Conservation (phyloP, 2,888 invertebrate genomes). For the Caenorhabditis imperialis region DNA sequence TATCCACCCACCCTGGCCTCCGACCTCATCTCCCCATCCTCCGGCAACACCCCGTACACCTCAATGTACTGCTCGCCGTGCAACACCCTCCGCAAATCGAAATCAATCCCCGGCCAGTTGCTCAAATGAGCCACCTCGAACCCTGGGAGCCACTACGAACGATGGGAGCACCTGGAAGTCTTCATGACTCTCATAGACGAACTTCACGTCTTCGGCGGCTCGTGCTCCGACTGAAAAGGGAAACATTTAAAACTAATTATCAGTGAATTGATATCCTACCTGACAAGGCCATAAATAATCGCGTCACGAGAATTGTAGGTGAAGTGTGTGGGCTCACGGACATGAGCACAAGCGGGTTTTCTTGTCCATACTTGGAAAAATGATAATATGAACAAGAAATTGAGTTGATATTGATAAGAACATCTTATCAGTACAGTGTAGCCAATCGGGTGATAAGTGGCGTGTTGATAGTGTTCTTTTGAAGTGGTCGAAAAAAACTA, state of each 20-base stretch:
- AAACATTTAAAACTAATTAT: no score
- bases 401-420: conserved; percentile 15
- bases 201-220: conserved; percentile 83
- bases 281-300: conserved; percentile 91
- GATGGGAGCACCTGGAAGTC: conserved; percentile 89
- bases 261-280: no score
- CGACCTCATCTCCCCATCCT: conserved; percentile 82
- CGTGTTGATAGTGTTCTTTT: conserved; percentile 40
- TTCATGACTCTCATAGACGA: conserved; percentile 90
- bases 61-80: conserved; percentile 98
- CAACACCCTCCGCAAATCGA: conserved; percentile 81
- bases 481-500: no score
- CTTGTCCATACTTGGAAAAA: conserved; percentile 51
- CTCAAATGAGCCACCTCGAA: conserved; percentile 69
- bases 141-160: conserved; percentile 84
- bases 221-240: conserved; percentile 80
- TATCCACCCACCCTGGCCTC: conserved; percentile 85
- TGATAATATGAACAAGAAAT: conserved; percentile 5
- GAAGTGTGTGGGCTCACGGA: conserved; percentile 65
- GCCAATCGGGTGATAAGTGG: conserved; percentile 37
- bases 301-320: conserved; percentile 82
- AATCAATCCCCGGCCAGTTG: conserved; percentile 71
- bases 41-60: conserved; percentile 82
- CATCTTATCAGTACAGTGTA: conserved; percentile 42
- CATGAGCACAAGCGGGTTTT: conserved; percentile 52